Evolutionary conservation across 2,888 invertebrate species (phyloP), one percentile per base, ranked within the genome.

Genomic region (Seira ritae): DNA sequence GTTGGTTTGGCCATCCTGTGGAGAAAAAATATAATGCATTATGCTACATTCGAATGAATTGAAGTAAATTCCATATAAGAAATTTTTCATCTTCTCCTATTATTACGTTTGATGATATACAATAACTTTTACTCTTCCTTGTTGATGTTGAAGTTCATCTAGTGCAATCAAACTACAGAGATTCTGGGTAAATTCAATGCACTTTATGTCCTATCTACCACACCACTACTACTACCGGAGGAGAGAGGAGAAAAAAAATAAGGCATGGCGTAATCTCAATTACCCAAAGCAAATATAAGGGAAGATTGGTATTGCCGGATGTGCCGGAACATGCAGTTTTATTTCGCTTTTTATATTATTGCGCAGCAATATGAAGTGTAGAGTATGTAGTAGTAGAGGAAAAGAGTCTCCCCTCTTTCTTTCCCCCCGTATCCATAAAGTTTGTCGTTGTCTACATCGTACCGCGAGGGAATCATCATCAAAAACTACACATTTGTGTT

Each of bases 91-190:
- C 42, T 12, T 42, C 12, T 42, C 42, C 42, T 42, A 42, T 42
- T 42, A 8, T 8, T 42, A 8, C 12, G 4, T 8, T 12, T 42
- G 42, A 42, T 42, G 12, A 42, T 42, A 42, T 42, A 42, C 6
- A 42, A 42, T 42, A n/a, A n/a, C n/a, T n/a, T n/a, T n/a, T 20
- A 24, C 72, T 60, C 24, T 72, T 42, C 17, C 62, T n/a, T 75
- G 15, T 67, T n/a, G n/a, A n/a, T 75, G 66, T 75, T 75, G 74
- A 75, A 75, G 20, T 46, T 46, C 23, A 66, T 75, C 67, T 65
- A 46, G 24, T 62, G 62, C 17, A 75, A 42, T 22, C 42, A n/a
- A 12, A 68, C 12, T 23, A 67, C 66, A 65, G 66, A 60, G 67
- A 75, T 31, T 17, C 31, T 42, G 4, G 42, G 42, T 8, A 42